phyloP scores from a whole-genome alignment of 2,888 invertebrate species.

The Listrodromus nycthemerus region DNA sequence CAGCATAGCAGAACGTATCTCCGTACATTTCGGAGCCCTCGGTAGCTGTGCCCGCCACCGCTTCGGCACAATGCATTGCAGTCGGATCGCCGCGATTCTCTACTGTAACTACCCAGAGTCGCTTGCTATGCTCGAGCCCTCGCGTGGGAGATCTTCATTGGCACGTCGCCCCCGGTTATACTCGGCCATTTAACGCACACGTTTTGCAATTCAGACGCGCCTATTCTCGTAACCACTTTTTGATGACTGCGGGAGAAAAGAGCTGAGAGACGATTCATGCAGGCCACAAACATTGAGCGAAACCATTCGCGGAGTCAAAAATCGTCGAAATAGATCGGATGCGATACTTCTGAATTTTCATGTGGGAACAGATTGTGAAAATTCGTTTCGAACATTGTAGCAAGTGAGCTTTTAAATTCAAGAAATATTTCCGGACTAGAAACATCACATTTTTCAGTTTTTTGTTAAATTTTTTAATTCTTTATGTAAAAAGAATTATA shows the following conservation, averaged over 20 bases:
- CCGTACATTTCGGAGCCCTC: slow-evolving; percentile 47
- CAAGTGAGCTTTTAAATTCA: not conserved
- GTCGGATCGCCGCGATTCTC: slow-evolving; percentile 16
- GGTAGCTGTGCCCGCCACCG: slow-evolving; percentile 61
- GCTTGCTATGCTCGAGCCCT: slow-evolving; percentile 23
- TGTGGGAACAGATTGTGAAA: not conserved
- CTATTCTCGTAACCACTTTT: slow-evolving; percentile 50
- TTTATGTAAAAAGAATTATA: too few relatives aligned
- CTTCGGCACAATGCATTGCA: not conserved
- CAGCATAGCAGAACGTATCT: slow-evolving; percentile 1
- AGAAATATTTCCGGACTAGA: too few relatives aligned
- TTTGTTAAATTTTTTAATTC: too few relatives aligned
- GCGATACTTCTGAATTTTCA: not conserved
- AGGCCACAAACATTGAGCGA: not conserved
- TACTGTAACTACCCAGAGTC: slow-evolving; percentile 39
- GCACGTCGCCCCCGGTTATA: slow-evolving; percentile 59
- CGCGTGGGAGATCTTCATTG: slow-evolving; percentile 70
- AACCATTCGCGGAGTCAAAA: slow-evolving; percentile 16
- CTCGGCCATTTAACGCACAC: slow-evolving; percentile 44
- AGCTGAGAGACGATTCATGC: slow-evolving; percentile 9
- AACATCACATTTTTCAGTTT: too few relatives aligned
- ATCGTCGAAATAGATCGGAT: not conserved
- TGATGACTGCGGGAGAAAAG: slow-evolving; percentile 23
- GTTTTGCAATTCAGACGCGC: slow-evolving; percentile 44
- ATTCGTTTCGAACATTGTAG: not conserved